Base-by-base conservation (phyloP, 1,140 invertebrate species). In the Drosophila ogumai region DNA sequence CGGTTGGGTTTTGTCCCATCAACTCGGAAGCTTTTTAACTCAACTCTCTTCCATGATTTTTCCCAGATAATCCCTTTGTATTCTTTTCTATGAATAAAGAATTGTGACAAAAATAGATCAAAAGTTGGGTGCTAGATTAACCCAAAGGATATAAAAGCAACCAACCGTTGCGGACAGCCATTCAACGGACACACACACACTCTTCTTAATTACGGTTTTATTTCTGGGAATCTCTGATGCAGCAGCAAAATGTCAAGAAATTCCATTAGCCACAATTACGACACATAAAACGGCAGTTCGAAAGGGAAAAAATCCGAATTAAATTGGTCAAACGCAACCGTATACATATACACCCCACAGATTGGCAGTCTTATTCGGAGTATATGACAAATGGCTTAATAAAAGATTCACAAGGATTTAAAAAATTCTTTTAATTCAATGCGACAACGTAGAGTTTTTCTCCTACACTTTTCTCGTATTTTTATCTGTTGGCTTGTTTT, bases 361-460 rank as follows among this genome's bases (percentile, higher is more conserved):
- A 38, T n/a, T 49, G 52, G 54, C 54, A 22, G 28, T 12, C 25
- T 12, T n/a, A 12, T 50, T 6, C 47, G 25, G 40, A 15, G 12
- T 25, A 25, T 54, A 52, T 49, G 43, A 55, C 46, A 59, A 72
- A 66, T 38, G 55, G 22, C 38, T 44, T 44, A 43, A 78, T 79
- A 56, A 60, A 73, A 79, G 72, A 79, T 79, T 79, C 60, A 79
- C 60, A 44, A 34, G 40, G 28, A 36, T 40, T 34, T 31, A 55
- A 47, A 56, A 54, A 44, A 40, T 46, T 38, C 38, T 43, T 55
- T 49, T 59, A 57, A 50, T 59, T 50, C 54, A 22, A 49, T 67
- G 32, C 36, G 49, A 41, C 34, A 55, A 31, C n/a, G 31, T 34
- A 40, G 36, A 25, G n/a, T 41, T 38, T 10, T 32, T 25, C 13